Evolutionary conservation across 1,140 invertebrate species (phyloP).

Genomic region (Dufourea novaeangliae): DNA sequence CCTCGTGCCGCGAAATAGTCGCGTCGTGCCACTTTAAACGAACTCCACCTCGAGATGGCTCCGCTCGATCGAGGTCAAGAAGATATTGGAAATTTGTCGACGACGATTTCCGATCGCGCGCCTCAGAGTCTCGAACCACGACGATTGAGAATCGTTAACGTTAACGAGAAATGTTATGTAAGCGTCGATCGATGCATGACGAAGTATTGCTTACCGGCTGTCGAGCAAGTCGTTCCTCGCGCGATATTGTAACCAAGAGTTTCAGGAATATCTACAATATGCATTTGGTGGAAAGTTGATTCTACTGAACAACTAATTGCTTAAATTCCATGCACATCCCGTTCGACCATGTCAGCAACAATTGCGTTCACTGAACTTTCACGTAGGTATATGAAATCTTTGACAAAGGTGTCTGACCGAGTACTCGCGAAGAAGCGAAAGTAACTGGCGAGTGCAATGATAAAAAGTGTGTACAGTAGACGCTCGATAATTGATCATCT

Average conservation of each 20-base stretch:
- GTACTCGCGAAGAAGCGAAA: too few relatives aligned
- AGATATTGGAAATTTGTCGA: neutral
- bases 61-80: neutral
- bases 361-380: too few relatives aligned
- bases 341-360: too few relatives aligned
- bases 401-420: too few relatives aligned
- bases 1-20: neutral
- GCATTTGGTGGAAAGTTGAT: too few relatives aligned
- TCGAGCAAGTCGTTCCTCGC: neutral
- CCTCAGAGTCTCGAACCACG: neutral
- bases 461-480: too few relatives aligned
- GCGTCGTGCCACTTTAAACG: neutral
- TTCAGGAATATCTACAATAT: neutral
- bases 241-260: neutral
- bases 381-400: too few relatives aligned
- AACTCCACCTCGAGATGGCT: neutral
- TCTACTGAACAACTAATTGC: too few relatives aligned
- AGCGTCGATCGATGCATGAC: neutral
- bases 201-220: neutral
- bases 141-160: neutral
- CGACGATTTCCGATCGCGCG: neutral
- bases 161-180: slow-evolving; percentile 1
- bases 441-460: too few relatives aligned
- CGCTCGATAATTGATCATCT: too few relatives aligned
- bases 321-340: too few relatives aligned